Conservation (phyloP, 2,797 vertebrate genomes). For the Hipposideros larvatus region DNA sequence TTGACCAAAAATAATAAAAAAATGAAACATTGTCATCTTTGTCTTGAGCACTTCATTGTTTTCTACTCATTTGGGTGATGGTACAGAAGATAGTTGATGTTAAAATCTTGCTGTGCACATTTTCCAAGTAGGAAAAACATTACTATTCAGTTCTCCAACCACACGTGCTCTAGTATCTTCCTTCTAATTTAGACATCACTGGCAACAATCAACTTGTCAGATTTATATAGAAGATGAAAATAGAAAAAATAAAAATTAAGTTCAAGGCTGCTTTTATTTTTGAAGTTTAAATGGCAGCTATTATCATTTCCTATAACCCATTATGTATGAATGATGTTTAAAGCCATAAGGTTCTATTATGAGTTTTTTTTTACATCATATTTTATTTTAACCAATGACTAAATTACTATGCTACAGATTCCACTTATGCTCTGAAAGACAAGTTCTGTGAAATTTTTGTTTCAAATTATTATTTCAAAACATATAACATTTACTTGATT, state of each 20-base stretch:
- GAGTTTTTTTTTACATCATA: not conserved
- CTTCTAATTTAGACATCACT: slow-evolving; percentile 58
- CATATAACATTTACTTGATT: not conserved
- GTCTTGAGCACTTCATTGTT: not conserved
- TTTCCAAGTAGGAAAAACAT: not conserved
- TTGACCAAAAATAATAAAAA: not conserved
- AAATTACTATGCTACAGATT: not conserved
- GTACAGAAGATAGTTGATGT: not conserved
- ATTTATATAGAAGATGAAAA: slow-evolving; percentile 36
- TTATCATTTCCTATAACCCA: slow-evolving; percentile 47
- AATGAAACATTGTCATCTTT: not conserved
- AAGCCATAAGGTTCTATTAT: not conserved
- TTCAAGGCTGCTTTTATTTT: slow-evolving; percentile 56
- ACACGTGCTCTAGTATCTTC: not conserved
- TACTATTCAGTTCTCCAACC: not conserved
- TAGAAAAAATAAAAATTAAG: slow-evolving; percentile 56
- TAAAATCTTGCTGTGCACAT: not conserved
- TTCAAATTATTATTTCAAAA: slow-evolving; percentile 36
- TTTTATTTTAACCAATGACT: slow-evolving; percentile 12
- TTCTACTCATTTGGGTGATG: not conserved
- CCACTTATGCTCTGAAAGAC: not conserved
- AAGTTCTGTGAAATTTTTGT: not conserved
- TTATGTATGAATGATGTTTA: slow-evolving; percentile 38
- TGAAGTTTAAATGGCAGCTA: slow-evolving; percentile 51
- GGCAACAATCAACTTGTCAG: slow-evolving; percentile 66